Conservation (phyloP, 2,113 vertebrate species). For the Jaculus jaculus region DNA sequence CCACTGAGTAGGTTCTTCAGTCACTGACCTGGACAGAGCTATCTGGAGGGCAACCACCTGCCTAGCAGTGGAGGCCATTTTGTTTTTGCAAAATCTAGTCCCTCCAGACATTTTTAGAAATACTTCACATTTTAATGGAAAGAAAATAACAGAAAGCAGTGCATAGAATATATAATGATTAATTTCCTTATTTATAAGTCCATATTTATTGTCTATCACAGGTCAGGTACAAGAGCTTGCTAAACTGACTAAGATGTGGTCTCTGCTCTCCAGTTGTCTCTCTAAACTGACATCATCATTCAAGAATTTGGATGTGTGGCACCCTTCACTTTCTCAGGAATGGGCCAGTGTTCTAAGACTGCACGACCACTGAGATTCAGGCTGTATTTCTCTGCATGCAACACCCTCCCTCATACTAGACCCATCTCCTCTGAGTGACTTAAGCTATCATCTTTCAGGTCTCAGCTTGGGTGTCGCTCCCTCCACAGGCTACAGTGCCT, state of each 20-base stretch:
- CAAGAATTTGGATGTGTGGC: background rate
- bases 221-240: background rate
- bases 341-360: background rate
- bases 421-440: background rate
- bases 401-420: no score
- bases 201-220: background rate
- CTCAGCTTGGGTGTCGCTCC: background rate
- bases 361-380: rapidly evolving
- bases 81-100: background rate
- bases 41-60: background rate
- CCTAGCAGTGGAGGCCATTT: background rate
- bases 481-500: background rate
- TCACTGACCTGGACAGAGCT: background rate
- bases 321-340: background rate
- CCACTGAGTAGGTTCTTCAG: background rate
- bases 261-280: background rate
- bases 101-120: background rate
- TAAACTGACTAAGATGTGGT: background rate
- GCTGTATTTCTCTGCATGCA: background rate
- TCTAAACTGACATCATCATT: background rate
- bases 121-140: background rate
- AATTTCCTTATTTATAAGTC: background rate
- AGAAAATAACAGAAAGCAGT: background rate
- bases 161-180: background rate
- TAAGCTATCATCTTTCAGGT: background rate